Percentiles rank a stretch among this genome's conserved stretches.
Evolutionary conservation across 2,888 invertebrate genomes (phyloP).

Genomic region (Homarus gammarus): DNA sequence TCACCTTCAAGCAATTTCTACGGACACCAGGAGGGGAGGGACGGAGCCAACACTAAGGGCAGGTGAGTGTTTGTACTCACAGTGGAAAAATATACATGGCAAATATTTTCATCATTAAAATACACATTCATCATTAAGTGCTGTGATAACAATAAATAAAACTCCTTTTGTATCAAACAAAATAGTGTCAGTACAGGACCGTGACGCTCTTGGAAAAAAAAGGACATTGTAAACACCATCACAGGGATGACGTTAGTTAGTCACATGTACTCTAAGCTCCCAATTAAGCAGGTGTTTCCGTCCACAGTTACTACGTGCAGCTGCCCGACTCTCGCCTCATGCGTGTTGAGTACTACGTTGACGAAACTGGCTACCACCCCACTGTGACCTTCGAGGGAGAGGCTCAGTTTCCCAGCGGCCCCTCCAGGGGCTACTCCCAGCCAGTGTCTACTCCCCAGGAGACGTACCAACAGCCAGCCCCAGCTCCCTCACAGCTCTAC

Average conservation of each 20-base stretch:
- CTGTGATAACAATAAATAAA: too few relatives aligned
- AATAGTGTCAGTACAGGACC: too few relatives aligned
- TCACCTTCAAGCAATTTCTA: conserved; percentile 61
- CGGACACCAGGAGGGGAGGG: conserved; percentile 70
- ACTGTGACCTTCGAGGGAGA: conserved; percentile 49
- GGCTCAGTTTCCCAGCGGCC: conserved; percentile 41
- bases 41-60: conserved; percentile 69
- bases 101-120: too few relatives aligned
- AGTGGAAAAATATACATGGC: too few relatives aligned
- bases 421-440: neutral
- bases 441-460: neutral
- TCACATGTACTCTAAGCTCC: too few relatives aligned
- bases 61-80: too few relatives aligned
- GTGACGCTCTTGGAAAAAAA: too few relatives aligned
- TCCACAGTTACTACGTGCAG: conserved; percentile 45
- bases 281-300: too few relatives aligned
- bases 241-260: too few relatives aligned
- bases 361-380: conserved; percentile 48
- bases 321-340: conserved; percentile 52
- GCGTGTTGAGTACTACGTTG: conserved; percentile 42
- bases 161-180: too few relatives aligned
- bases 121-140: too few relatives aligned
- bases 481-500: neutral
- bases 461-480: neutral
- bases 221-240: too few relatives aligned